Conservation (phyloP, 2,888 invertebrate species). For the Piscicola geometra region DNA sequence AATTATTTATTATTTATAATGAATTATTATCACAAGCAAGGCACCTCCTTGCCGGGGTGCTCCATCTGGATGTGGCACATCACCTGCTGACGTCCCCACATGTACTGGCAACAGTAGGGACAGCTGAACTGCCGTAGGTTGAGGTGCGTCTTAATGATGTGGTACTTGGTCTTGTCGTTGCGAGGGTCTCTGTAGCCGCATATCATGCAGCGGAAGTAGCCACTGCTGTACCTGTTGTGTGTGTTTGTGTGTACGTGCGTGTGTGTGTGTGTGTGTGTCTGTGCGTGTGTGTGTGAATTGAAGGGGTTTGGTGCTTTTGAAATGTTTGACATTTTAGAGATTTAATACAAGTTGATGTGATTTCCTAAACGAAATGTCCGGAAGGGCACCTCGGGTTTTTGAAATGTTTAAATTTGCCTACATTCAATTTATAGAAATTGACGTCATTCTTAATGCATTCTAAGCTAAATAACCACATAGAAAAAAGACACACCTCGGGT, state of each 20-base stretch:
- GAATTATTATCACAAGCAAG: no score
- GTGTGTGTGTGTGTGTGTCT: no score
- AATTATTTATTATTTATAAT: no score
- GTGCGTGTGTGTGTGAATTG: neutral
- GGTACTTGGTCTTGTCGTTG: conserved; percentile 39
- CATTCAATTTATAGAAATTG: no score
- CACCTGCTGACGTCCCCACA: conserved; percentile 39
- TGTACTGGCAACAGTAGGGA: conserved; percentile 38
- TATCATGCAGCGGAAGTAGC: conserved; percentile 34
- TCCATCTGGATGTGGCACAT: conserved; percentile 33
- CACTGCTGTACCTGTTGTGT: conserved; percentile 19
- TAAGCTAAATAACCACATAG: no score
- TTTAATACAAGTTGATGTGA: no score
- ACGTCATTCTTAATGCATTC: no score
- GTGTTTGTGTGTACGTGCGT: no score
- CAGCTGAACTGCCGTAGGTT: conserved; percentile 39
- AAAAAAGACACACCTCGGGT: conserved; percentile 20
- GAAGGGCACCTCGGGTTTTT: no score
- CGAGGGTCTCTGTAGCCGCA: conserved; percentile 37
- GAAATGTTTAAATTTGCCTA: no score
- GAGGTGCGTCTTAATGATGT: conserved; percentile 38
- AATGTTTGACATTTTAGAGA: no score
- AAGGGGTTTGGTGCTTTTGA: neutral
- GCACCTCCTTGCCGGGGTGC: conserved; percentile 36
- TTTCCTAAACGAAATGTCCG: no score